Evolutionary conservation across 2,888 invertebrate species (phyloP).

Genomic region (Eupithecia dodoneata): DNA sequence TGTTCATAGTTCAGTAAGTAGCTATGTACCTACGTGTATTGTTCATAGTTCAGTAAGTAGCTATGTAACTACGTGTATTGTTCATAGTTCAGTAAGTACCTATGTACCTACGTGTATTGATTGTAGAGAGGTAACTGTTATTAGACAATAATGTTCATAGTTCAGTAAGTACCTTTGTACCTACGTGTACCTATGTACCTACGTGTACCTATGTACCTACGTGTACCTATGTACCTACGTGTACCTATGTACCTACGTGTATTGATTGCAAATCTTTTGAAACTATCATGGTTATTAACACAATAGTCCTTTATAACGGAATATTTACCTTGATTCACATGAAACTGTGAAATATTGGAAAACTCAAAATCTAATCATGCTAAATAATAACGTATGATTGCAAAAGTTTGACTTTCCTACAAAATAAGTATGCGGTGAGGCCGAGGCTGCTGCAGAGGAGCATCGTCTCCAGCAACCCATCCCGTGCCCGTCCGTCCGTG

Average conservation of each 20-base stretch:
- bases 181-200: too few relatives aligned
- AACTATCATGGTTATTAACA: too few relatives aligned
- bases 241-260: too few relatives aligned
- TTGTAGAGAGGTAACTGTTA: background rate
- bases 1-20: background rate
- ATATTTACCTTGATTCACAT: too few relatives aligned
- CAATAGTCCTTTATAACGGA: too few relatives aligned
- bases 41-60: background rate
- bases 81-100: background rate
- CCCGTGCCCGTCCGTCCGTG: too few relatives aligned
- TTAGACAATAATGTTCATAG: background rate
- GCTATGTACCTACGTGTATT: background rate
- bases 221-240: too few relatives aligned
- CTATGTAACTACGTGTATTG: background rate
- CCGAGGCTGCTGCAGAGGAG: background rate
- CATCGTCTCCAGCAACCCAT: background rate
- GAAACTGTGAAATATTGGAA: too few relatives aligned
- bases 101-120: background rate
- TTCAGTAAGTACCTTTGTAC: background rate
- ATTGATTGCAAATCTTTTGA: too few relatives aligned
- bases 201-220: too few relatives aligned
- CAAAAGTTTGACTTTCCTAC: background rate
- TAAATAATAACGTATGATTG: background rate
- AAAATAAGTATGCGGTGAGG: background rate
- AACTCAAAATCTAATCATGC: too few relatives aligned